phyloP scores from a whole-genome alignment of 2,113 vertebrate genomes.

The Piprites chloris region DNA sequence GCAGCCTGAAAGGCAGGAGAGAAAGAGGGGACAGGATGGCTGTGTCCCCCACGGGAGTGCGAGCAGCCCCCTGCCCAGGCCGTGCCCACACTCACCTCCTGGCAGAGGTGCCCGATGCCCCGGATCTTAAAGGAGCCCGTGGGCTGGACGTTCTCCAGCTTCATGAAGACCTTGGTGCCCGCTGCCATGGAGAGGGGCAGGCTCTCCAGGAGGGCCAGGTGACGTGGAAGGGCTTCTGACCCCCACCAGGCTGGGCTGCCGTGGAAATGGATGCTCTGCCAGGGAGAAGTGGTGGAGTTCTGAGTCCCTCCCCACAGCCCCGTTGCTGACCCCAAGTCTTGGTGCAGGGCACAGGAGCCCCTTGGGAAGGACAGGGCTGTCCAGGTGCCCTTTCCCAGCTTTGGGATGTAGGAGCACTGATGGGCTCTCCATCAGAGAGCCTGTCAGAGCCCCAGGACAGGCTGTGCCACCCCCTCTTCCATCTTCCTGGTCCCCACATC shows the following conservation, averaged over 20 bases:
- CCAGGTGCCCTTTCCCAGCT: not conserved
- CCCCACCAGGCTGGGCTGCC: not conserved
- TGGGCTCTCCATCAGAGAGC: no score
- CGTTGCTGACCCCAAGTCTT: rapidly evolving
- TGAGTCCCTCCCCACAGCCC: rapidly evolving
- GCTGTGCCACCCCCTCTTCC: not conserved
- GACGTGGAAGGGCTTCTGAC: slow-evolving; percentile 69
- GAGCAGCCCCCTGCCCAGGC: rapidly evolving
- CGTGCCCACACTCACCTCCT: slow-evolving; percentile 70
- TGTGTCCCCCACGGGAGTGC: rapidly evolving
- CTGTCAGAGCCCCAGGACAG: not conserved
- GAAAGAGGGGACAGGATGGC: rapidly evolving
- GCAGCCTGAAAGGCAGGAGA: slow-evolving; percentile 73
- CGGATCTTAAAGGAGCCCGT: slow-evolving; percentile 91
- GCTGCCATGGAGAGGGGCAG: slow-evolving; percentile 74
- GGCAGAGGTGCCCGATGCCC: slow-evolving; percentile 87
- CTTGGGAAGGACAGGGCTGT: not conserved
- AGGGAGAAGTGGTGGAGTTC: not conserved
- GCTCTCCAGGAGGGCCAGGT: slow-evolving; percentile 85
- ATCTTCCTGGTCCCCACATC: not conserved
- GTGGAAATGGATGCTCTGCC: not conserved
- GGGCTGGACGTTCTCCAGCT: slow-evolving; percentile 87
- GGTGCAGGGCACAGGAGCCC: rapidly evolving
- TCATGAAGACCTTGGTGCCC: slow-evolving; percentile 80
- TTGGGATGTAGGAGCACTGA: rapidly evolving